Base-by-base conservation (phyloP, 2,888 invertebrate species). In the Antheraea assamensis region DNA sequence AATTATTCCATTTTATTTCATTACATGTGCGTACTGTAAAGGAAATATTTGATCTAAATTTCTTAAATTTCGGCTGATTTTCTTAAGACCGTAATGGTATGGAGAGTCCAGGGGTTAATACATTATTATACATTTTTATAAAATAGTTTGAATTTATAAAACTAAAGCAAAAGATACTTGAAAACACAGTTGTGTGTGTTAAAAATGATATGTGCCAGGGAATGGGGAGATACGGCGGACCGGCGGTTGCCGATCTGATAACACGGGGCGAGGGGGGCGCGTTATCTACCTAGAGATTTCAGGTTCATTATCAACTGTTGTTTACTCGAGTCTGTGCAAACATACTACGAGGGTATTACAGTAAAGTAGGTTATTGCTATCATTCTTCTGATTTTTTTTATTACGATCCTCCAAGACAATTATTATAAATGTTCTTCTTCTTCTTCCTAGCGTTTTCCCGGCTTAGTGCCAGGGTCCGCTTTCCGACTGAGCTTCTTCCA, bases 291-390 rank as follows among this genome's bases (percentile, higher is more conserved):
- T 79, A 72, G 85, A 88, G 92, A 92, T 92, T 92, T 89, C 88
- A 89, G 87, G 92, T 92, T 90, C 91, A 91, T 92, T 93, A 93
- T 92, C 92, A 91, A 87, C 81, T 75, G 81, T 77, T 78, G 80
- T 81, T 78, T 77, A 76, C 77, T 78, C 82, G 83, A 82, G 83
- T 81, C 80, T 71, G 79, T 75, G 35, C 35, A 68, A 35, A 68
- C 68, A 68, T 68, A 68, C 68, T 13, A 42, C 68, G 3, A 68
- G 68, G 78, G 79, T 78, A 78, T 77, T 78, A 79, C 79, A 75
- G 74, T 76, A 76, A 78, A 79, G 78, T 76, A 76, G 74, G 74
- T 73, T 71, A 70, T 72, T 68, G 35, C 31, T 8, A 68, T 35
- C 35, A 35, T 68, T 13, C 35, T 35, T 35, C 7, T 68, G 2